phyloP scores from a whole-genome alignment of 2,797 vertebrate genomes.

The Enteromius anoplus region DNA sequence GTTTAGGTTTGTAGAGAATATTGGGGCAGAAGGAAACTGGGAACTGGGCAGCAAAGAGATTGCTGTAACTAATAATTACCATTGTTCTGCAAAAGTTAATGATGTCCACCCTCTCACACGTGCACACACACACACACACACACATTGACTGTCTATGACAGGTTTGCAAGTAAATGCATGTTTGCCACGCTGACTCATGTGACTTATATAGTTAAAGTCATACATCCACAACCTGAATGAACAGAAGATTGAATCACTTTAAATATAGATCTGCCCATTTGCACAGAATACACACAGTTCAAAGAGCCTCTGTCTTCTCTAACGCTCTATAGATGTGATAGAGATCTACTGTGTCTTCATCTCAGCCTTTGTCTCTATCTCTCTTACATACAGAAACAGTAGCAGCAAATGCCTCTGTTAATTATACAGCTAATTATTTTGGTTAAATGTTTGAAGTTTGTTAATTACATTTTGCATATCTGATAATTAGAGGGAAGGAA shows the following conservation, averaged over 20 bases:
- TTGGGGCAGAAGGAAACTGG: not conserved
- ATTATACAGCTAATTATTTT: not conserved
- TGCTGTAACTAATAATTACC: not conserved
- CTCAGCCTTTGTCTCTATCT: not conserved
- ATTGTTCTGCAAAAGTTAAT: accelerated
- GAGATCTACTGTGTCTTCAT: not conserved
- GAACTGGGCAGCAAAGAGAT: not conserved
- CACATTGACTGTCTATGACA: too few species aligned
- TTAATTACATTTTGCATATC: not conserved
- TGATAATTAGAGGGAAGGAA: not conserved
- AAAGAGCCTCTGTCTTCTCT: not conserved
- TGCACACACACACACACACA: too few species aligned
- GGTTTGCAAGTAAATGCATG: not conserved
- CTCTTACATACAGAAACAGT: not conserved
- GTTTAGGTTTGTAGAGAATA: not conserved
- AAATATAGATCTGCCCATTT: not conserved
- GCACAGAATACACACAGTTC: not conserved
- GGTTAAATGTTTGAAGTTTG: not conserved
- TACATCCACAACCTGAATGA: not conserved
- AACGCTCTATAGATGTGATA: too few species aligned
- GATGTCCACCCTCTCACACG: not conserved
- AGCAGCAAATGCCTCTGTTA: not conserved
- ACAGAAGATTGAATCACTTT: slow-evolving; percentile 16
- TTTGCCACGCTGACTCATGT: not conserved
- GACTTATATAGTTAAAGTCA: not conserved